Evolutionary conservation across 2,797 vertebrate genomes (phyloP).

Genomic region (Lycodopsis pacificus): DNA sequence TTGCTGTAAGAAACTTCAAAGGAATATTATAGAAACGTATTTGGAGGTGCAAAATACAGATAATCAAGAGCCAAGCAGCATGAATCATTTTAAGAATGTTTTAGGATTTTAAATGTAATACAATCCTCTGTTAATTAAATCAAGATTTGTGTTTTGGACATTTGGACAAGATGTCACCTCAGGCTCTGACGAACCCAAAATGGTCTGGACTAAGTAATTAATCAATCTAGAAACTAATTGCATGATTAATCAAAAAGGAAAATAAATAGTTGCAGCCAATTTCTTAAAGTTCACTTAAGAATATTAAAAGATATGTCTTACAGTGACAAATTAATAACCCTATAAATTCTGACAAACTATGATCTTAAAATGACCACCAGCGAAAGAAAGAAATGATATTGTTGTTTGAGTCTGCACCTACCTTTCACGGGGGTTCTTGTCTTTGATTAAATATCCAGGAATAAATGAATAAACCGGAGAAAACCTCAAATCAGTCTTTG

Average conservation of each 20-base stretch:
- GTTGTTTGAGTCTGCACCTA: conserved; percentile 25
- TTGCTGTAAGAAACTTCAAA: background rate
- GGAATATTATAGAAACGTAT: background rate
- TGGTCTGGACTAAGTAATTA: background rate
- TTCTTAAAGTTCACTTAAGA: background rate
- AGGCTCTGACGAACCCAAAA: background rate
- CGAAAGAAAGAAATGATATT: background rate
- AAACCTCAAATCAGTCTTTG: background rate
- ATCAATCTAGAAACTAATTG: background rate
- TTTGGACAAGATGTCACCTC: background rate
- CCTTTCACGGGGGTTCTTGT: conserved; percentile 9
- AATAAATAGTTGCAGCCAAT: background rate
- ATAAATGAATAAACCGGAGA: background rate
- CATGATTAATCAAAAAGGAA: background rate
- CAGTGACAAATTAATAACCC: background rate
- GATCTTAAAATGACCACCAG: background rate
- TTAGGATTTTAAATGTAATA: background rate
- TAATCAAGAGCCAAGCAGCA: background rate
- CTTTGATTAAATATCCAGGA: background rate
- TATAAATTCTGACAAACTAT: background rate
- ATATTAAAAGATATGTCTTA: background rate
- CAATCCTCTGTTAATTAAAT: background rate
- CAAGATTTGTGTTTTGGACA: background rate
- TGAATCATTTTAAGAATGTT: background rate
- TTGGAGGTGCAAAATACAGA: background rate